Conservation (phyloP, 35 echinoderm and acorn worm species). For the Chiridota heheva region DNA sequence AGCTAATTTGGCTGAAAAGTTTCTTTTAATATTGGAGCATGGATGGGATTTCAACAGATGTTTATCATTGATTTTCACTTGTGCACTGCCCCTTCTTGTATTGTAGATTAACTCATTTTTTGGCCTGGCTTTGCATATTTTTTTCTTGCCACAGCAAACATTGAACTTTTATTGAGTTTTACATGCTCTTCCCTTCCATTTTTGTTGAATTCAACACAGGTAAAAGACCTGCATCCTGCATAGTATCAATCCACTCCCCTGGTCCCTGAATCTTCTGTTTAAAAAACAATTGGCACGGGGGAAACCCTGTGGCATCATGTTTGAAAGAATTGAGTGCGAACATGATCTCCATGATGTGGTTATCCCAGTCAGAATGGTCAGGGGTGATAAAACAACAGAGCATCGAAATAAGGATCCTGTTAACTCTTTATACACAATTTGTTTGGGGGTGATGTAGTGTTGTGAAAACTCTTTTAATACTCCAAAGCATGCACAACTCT, state of each 20-base stretch:
- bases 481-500: background rate
- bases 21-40: constrained; percentile 2
- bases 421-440: constrained; percentile 27
- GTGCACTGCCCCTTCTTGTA: background rate
- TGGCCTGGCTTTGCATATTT: too few species aligned
- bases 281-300: constrained; percentile 9
- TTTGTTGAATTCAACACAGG: background rate
- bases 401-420: constrained; percentile 20
- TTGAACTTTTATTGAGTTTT: constrained; percentile 8
- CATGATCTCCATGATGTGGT: constrained; percentile 7
- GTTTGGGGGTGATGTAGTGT: constrained; percentile 11
- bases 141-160: too few species aligned
- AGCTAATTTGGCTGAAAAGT: constrained; percentile 11
- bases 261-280: background rate
- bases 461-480: constrained; percentile 6
- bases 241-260: background rate
- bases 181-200: background rate
- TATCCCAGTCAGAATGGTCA: constrained; percentile 22
- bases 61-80: background rate
- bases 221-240: background rate
- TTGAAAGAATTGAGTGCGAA: constrained; percentile 19
- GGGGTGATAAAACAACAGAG: background rate
- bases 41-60: constrained; percentile 14
- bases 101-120: constrained; percentile 17
- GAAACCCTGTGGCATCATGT: constrained; percentile 22